Evolutionary conservation across 1,140 invertebrate species (phyloP), one percentile per base, ranked within the genome.

Genomic region (Protaetia brevitarsis): DNA sequence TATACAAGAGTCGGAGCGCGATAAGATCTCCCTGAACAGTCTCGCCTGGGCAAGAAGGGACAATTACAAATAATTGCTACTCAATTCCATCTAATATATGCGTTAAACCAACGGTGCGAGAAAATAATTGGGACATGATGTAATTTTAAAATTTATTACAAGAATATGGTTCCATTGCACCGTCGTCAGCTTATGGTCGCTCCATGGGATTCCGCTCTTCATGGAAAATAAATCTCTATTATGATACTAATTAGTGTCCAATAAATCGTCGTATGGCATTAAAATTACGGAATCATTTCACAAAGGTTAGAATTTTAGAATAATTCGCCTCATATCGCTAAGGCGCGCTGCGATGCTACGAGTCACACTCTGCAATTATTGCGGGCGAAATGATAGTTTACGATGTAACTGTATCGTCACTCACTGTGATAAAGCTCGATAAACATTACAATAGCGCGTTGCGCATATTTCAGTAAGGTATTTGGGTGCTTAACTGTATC

Each of bases 51-150:
- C n/a, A n/a, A 45, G 16, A 69, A 66, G 64, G 69, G 66, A 71
- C 68, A 71, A 71, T 71, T 71, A 69, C 64, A 67, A 64, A 67
- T 71, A 69, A 71, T 71, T 69, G 64, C 68, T 27, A 67, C 65
- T 71, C 68, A 58, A 69, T 68, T 65, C 68, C 37, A 67, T 63
- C 67, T 69, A 71, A 71, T 66, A 41, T 63, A 69, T 68, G 63
- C 63, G 57, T 63, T 56, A 72, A 74, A 70, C 73, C 72, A 76
- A 68, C 69, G 71, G 76, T 73, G 73, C 74, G 73, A 75, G 74
- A 73, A 76, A 75, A 74, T 77, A 77, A 77, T 77, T 77, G 71
- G 73, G 76, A 72, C 73, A 75, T 71, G 74, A 75, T 72, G 73
- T 74, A 72, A 72, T 74, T 75, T 72, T 72, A 63, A 73, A 76